A percentile compares a stretch with the other conserved stretches of the same genome.
phyloP scores from a whole-genome alignment of 2,888 invertebrate species.

The Hymenopus coronatus region DNA sequence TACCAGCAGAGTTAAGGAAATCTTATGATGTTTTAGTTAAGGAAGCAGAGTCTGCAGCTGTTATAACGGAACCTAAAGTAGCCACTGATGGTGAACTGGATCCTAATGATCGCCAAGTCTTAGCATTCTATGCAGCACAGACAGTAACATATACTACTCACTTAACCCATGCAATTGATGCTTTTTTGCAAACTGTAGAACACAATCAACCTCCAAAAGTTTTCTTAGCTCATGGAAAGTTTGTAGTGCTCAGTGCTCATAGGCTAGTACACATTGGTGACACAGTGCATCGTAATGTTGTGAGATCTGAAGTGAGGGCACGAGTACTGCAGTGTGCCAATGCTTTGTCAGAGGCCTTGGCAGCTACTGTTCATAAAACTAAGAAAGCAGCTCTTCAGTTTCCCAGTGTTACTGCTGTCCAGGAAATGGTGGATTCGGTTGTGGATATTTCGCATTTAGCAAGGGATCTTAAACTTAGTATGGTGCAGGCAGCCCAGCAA shows the following conservation, averaged over 20 bases:
- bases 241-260: constrained; percentile 90
- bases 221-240: constrained; percentile 91
- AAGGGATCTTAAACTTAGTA: constrained; percentile 62
- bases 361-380: constrained; percentile 80
- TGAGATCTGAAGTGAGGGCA: constrained; percentile 68
- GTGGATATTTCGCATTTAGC: constrained; percentile 82
- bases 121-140: constrained; percentile 85
- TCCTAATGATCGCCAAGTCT: constrained; percentile 76
- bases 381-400: constrained; percentile 90
- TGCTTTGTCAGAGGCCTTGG: constrained; percentile 75
- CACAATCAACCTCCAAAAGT: constrained; percentile 89
- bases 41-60: constrained; percentile 48
- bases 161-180: constrained; percentile 85
- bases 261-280: constrained; percentile 93
- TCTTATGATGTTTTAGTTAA: constrained; percentile 73
- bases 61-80: constrained; percentile 19
- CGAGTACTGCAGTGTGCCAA: constrained; percentile 74
- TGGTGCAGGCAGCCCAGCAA: constrained; percentile 28
- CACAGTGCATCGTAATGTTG: constrained; percentile 83
- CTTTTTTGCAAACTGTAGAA: constrained; percentile 86
- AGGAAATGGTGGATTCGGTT: constrained; percentile 91
- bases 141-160: constrained; percentile 80
- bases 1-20: constrained; percentile 68
- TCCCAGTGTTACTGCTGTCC: constrained; percentile 85
- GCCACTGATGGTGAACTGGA: constrained; percentile 51